Evolutionary conservation across 2,888 invertebrate species (phyloP).

Genomic region (Rapana venosa): DNA sequence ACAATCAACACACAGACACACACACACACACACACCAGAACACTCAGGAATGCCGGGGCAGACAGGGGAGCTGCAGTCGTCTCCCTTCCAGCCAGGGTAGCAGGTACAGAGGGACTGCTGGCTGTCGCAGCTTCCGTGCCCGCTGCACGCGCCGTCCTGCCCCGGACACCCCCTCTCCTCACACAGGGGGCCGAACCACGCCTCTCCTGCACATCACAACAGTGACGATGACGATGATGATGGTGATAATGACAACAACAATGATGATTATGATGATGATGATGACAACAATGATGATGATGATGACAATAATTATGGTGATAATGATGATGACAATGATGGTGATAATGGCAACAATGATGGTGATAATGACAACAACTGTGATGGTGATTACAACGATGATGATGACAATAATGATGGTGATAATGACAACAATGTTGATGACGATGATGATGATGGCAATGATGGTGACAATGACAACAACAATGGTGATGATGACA

Average conservation of each 20-base stretch:
- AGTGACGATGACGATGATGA: background rate
- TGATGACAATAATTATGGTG: too few species aligned
- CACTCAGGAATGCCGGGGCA: slow-evolving; percentile 61
- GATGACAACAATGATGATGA: too few species aligned
- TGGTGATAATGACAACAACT: too few species aligned
- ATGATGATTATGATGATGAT: background rate
- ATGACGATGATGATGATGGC: background rate
- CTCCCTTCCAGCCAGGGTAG: slow-evolving; percentile 61
- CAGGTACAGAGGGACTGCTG: slow-evolving; percentile 57
- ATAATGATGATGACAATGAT: too few species aligned
- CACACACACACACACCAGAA: slow-evolving; percentile 48
- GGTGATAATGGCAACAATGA: too few species aligned
- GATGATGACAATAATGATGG: too few species aligned
- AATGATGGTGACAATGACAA: background rate
- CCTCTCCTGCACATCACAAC: slow-evolving; percentile 52
- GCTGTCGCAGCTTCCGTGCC: slow-evolving; percentile 62
- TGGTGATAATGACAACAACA: background rate
- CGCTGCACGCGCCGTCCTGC: slow-evolving; percentile 54
- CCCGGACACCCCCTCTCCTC: slow-evolving; percentile 62
- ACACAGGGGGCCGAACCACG: slow-evolving; percentile 60
- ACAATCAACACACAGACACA: background rate
- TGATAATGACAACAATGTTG: too few species aligned
- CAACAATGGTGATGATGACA: background rate
- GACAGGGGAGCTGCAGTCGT: slow-evolving; percentile 58
- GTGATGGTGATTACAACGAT: too few species aligned